Conservation (phyloP, 2,113 vertebrate species). For the Porphyrio hochstetteri region DNA sequence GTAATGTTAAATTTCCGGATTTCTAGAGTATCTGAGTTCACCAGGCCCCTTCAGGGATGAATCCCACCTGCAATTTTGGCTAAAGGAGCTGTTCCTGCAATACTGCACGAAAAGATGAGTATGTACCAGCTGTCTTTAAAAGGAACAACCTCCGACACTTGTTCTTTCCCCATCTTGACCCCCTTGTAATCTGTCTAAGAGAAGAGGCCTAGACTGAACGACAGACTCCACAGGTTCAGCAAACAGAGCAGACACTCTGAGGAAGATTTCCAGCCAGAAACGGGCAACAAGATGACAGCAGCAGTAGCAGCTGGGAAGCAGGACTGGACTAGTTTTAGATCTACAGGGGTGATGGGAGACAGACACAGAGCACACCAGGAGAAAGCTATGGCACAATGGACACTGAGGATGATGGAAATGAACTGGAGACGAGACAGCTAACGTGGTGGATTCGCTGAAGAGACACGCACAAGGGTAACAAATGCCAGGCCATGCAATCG, state of each 20-base stretch:
- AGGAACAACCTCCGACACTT: background rate
- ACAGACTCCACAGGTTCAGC: constrained; percentile 60
- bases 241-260: constrained; percentile 59
- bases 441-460: background rate
- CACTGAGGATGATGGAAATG: constrained; percentile 21
- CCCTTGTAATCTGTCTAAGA: constrained; percentile 7
- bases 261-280: constrained; percentile 59
- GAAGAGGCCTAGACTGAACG: constrained; percentile 23
- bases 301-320: constrained; percentile 51
- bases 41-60: background rate
- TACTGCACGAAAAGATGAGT: background rate
- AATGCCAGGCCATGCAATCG: constrained; percentile 72
- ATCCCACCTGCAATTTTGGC: background rate
- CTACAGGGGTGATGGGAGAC: constrained; percentile 30
- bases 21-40: background rate
- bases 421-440: constrained; percentile 18
- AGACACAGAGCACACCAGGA: constrained; percentile 46
- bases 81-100: background rate
- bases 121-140: background rate
- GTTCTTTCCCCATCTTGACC: background rate
- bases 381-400: constrained; percentile 9
- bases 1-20: background rate
- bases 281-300: constrained; percentile 22
- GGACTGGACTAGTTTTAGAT: constrained; percentile 11
- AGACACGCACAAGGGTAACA: constrained; percentile 35